Evolutionary conservation across 2,888 invertebrate genomes (phyloP), one percentile per base, ranked within the genome.

Genomic region (Tinea trinotella): DNA sequence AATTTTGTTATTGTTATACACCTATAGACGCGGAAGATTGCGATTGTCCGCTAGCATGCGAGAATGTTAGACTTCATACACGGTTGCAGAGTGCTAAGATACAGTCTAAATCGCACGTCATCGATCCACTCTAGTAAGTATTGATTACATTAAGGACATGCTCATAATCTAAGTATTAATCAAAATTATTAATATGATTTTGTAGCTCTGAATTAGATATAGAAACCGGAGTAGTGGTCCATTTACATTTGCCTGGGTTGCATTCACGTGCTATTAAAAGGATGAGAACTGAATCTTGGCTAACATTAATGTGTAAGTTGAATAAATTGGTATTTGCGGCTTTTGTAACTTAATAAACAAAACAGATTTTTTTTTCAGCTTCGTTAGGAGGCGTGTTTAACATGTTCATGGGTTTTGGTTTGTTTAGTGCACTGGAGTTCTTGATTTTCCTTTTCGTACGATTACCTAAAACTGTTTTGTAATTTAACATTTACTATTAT

Each of bases 341-440:
- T 30, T 30, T 10, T 22, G 22, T 7, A 46, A 46, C n/a, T 24
- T 53, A 52, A n/a, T 40, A 36, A 36, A 4, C 5, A 19, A 53
- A 10, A 36, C 34, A 22, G 18, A 12, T 34, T 52, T 56, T 54
- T 53, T 44, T 77, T 71, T 1, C 72, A 85, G 84, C 84, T 0
- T 84, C 84, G 0, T 59, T 85, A 18, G 84, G 84, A 2, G 84
- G 84, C 30, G 76, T 84, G 1, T 85, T 84, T 62, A 85, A 79
- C 58, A 83, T 85, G 84, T 84, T 85, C 59, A 62, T 85, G 2
- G 84, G 84, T 5, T 76, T 84, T 1, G 82, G 84, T 3, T 56
- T 84, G 3, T 80, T 84, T 56, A 84, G 82, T 58, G 80, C 72
- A 0, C 58, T 84, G 15, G 84, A 85, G 61, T 59, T 82, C 7